Base-by-base conservation (phyloP, 2,797 vertebrate species). In the Mus minutoides region DNA sequence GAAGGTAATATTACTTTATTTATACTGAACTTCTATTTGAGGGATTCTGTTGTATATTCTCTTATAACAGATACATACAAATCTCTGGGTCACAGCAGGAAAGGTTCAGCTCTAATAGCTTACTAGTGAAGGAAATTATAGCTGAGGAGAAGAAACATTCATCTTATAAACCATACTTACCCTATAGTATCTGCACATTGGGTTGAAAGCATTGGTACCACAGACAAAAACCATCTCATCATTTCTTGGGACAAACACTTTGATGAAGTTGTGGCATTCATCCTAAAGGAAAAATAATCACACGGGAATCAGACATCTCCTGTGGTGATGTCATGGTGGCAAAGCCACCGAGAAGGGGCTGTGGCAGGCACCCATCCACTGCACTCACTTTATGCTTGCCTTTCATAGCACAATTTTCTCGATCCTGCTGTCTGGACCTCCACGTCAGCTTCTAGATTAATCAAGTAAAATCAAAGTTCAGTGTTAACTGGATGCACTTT, bases 191-290 rank as follows among this genome's bases (percentile, higher is more conserved):
- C 99, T 99, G 98, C 99, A 99, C 99, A 99, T 99, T 37, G 99
- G 99, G 98, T 99, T 99, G 98, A 99, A 99, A 21, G 99, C 99
- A 56, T 99, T 99, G 95, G 99, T 99, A 52, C 99, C 99, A 79
- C 99, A 99, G 97, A 99, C 99, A 98, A 99, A 99, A 86, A 99
- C 99, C 98, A 99, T 99, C 98, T 99, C 99, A 29, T 99, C 99
- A 0, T 99, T 99, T 98, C 99, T 99, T 94, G 99, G 99, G 97
- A 99, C 99, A 98, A 99, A 99, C 80, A 99, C 99, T 99, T 99
- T 99, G 98, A 99, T 99, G 97, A 99, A 99, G 98, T 99, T 99
- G 98, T 99, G 99, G 98, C 99, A 99, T 98, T 99, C 99, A 26
- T 99, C 99, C 99, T 99, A 97, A 95, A 96, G 98, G 97, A 97